Evolutionary conservation across 2,888 invertebrate genomes (phyloP), one percentile per base, ranked within the genome.

Genomic region (Bursaphelenchus okinawaensis): DNA sequence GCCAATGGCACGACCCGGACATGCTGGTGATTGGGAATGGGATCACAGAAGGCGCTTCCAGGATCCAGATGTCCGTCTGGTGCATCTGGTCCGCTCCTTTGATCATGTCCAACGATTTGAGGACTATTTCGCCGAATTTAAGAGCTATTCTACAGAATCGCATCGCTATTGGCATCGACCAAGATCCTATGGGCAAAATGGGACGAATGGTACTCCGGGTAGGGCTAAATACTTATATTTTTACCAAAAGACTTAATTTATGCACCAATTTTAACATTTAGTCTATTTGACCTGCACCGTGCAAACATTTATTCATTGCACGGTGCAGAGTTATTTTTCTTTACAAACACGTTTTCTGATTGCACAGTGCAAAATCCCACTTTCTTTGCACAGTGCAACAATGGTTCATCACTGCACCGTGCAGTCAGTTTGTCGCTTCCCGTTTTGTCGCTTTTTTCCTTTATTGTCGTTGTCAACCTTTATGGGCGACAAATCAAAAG

Each of bases 1-100:
- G 86, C 16, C 79, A 79, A 62, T 86, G 84, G 79, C 85, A 86
- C 4, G 60, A 59, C 19, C 60, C 60, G 29, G 60, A 59, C 60
- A 59, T 59, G 60, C 50, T 59, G 4, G 50, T 59, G n/a, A 59
- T 59, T 29, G 60, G 60, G 16, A 59, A 59, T 51, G 60, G 60
- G 1, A 59, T 59, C 1, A 59, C 60, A 12, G 60, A 59, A 29
- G 60, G n/a, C 22, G 62, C 40, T 60, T 73, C 77, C 0, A 70
- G 70, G 8, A 73, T 74, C 12, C 79, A 79, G 60, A 74, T 79
- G 72, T 71, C 76, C 1, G 70, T 79, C 40, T 79, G 79, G 79
- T 72, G 70, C 12, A 78, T 81, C 55, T 82, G 82, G 82, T 75
- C 76, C 6, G 82, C 82, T 7, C 82, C 82, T 0, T 68, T 82